Base-by-base conservation (phyloP, 2,888 invertebrate genomes). In the Orchesella flavescens region DNA sequence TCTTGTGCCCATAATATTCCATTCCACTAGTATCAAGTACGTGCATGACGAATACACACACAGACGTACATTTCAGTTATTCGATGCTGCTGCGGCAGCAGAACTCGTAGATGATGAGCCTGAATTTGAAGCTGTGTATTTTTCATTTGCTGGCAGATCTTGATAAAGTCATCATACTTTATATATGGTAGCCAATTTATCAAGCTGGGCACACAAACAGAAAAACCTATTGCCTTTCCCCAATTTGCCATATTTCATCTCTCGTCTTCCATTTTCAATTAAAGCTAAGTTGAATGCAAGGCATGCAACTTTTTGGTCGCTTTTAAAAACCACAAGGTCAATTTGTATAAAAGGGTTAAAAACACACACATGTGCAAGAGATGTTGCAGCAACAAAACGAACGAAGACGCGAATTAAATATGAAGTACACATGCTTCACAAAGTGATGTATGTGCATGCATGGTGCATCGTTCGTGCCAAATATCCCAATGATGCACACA, bases 311-410 rank as follows among this genome's bases (percentile, higher is more conserved):
- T 34, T n/a, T 34, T 34, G 34, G 34, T 34, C 34, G 34, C 34
- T 34, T 34, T 34, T 2, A n/a, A n/a, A n/a, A 34, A 34, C 34
- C 49, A 55, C 71, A 71, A 71, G 71, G 71, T 55, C 71, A 71
- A 55, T 68, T 68, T 68, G 13, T 49, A 21, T 17, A 23, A 49
- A 49, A 49, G 46, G 34, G 34, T 34, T 34, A 21, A 23, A 46
- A 68, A 0, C 46, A 46, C 44, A 66, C 44, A 66, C 46, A 46
- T 66, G 46, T 21, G 66, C 21, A 46, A 12, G 49, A 12, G 13
- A 49, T n/a, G 49, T 49, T 49, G 49, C 49, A n/a, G n/a, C n/a
- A n/a, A n/a, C n/a, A n/a, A n/a, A n/a, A n/a, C n/a, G 34, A 34
- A 34, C 34, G 7, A 34, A 34, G 34, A 34, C 7, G 34, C 34